Evolutionary conservation across 2,113 vertebrate genomes (phyloP), one percentile per base, ranked within the genome.

Genomic region (Prunella fulvescens): DNA sequence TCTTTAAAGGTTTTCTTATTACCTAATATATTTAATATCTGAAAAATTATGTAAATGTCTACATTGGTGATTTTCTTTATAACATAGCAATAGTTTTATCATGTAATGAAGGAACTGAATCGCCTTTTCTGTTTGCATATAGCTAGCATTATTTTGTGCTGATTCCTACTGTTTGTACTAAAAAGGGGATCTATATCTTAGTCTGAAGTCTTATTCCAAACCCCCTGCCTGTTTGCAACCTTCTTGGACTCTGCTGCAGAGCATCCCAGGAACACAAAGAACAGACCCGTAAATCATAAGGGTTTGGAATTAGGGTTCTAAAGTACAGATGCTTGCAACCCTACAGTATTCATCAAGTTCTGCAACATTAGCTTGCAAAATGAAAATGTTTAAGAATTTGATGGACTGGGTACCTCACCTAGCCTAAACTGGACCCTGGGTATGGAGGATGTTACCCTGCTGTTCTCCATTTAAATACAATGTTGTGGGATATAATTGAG

Each of bases 391-490:
- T 42, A 70, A 81, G 11, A 33, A 23, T 58, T 16, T 66, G 14
- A 51, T 22, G 9, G 22, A 54, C 47, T 50, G 0, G 0, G 23
- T 48, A 57, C 5, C 45, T 80, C 39, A 65, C 10, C 12, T 11
- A 9, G 47, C 10, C 35, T 22, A 80, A 33, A n/a, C 0, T 0
- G 3, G 47, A 66, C 13, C 23, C 42, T 53, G 15, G 8, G 7
- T 12, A 5, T 78, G 57, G 65, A 79, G 17, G 37, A n/a, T 66
- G 48, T 24, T 4, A 47, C 31, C 6, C n/a, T 51, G 40, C 51
- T 71, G 16, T 19, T 85, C 51, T 71, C 31, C 35, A 64, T 51
- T 74, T 56, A 67, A 44, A 14, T 33, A 35, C 13, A 18, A 13
- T 61, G 8, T 33, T 45, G 31, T 22, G 73, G 31, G 4, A 56